Base-by-base conservation (phyloP, 2,888 invertebrate genomes). In the Drosophila emarginata region DNA sequence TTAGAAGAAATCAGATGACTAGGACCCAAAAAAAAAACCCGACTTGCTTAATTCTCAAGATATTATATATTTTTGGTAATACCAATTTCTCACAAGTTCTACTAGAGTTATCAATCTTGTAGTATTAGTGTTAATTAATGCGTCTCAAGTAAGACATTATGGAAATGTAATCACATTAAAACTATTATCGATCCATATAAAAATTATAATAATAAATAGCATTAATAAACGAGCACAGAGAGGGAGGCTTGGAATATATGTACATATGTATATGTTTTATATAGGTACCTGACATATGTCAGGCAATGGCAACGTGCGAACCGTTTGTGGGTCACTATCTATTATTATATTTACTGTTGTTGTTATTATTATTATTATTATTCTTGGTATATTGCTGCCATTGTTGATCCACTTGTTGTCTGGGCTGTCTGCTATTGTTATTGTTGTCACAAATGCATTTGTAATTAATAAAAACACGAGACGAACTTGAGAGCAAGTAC, bases 401-500 rank as follows among this genome's bases (percentile, higher is more conserved):
- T 45, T 45, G 45, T 45, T 45, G 66, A 39, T 37, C 11, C 61
- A 67, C 61, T 51, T 68, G 67, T 56, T 58, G 57, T 36, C 39
- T 58, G 58, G 58, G 62, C 54, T 68, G 64, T 54, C 54, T 40
- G 56, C 40, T 57, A 63, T 64, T 70, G 69, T 66, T 66, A 51
- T 51, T 68, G 26, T 56, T 72, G 68, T 71, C 56, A 62, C 63
- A 67, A 45, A 60, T 77, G 72, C 66, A 72, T 54, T 57, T 77
- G 81, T 69, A 72, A 80, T 79, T 77, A 74, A 80, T 74, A 78
- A 57, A 66, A 64, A 62, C 37, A 52, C 67, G 9, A 69, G 57
- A 64, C 77, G 51, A 77, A 74, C 65, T 78, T 75, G 68, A 70
- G 59, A 32, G 28, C 26, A 62, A 45, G 57, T 45, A 53, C 32